Evolutionary conservation across 2,797 vertebrate species (phyloP), one percentile per base, ranked within the genome.

Genomic region (Petrocephalus sullivani): DNA sequence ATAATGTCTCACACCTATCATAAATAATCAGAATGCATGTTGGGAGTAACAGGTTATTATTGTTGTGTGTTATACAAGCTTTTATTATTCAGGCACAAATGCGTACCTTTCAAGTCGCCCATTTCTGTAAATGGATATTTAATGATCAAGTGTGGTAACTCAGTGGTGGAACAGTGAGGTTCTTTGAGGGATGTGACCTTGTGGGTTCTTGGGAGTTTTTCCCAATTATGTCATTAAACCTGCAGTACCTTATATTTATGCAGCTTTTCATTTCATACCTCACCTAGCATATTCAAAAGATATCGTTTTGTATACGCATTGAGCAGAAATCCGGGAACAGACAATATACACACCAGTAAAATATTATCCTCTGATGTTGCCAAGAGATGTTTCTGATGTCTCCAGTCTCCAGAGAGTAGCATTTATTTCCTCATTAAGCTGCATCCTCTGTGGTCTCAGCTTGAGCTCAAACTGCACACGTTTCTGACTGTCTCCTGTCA

Each of bases 1-100:
- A 64, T 64, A 64, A 64, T 19, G n/a, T n/a, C 6, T 51, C 60
- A 64, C 16, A 61, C 0, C n/a, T 37, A 61, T 61, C 58, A 64
- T 64, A 87, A 87, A 87, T 64, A 87, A 87, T 67, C 85, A 49
- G n/a, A 87, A 28, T 61, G 46, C 58, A 51, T 49, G 46, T 83
- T 51, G 81, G 9, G 21, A 46, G n/a, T 53, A 51, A 53, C 78
- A 49, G 75, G 78, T 21, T 5, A 82, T 82, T 82, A 51, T 82
- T 21, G n/a, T 82, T 51, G 28, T 46, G 16, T 78, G 37, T 41
- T 41, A 78, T 49, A 78, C 46, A 9, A 19, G 37, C 71, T 78
- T 78, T 49, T 78, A 78, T 78, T 78, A 9, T 78, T 78, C 71
- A 78, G 41, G 37, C 37, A 19, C 16, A 78, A 49, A 41, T n/a